Conservation (phyloP, 2,888 invertebrate species). For the Lobophora halterata region DNA sequence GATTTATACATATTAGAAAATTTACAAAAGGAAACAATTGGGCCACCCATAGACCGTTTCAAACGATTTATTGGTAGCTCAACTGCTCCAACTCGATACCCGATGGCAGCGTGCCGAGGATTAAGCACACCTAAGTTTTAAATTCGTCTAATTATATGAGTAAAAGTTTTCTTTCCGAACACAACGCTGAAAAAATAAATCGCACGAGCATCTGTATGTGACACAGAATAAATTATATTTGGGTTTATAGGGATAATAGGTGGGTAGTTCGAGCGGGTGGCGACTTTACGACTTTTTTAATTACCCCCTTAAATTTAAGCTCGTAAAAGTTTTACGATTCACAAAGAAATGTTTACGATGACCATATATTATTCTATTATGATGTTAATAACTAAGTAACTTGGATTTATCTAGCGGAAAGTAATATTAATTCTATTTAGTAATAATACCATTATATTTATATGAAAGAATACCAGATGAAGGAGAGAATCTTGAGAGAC, state of each 20-base stretch:
- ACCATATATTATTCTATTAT: conserved; percentile 64
- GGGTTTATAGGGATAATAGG: no score
- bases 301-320: conserved; percentile 50
- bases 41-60: no score
- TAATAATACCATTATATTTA: conserved; percentile 16
- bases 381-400: conserved; percentile 39
- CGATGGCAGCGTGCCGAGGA: no score
- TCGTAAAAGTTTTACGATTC: conserved; percentile 59
- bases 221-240: no score
- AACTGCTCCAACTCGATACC: no score
- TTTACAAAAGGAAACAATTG: no score
- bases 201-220: conserved; percentile 11
- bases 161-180: no score
- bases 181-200: not conserved
- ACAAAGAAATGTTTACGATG: conserved; percentile 58
- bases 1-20: no score
- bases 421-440: conserved; percentile 17
- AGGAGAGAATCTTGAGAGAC: not conserved
- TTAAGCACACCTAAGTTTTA: no score
- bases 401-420: conserved; percentile 37
- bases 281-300: conserved; percentile 59
- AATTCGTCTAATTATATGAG: no score
- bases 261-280: conserved; percentile 20
- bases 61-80: no score
- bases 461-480: conserved; percentile 14